Evolutionary conservation across 2,797 vertebrate species (phyloP), one percentile per base, ranked within the genome.

Genomic region (Anisognathus igniventris): DNA sequence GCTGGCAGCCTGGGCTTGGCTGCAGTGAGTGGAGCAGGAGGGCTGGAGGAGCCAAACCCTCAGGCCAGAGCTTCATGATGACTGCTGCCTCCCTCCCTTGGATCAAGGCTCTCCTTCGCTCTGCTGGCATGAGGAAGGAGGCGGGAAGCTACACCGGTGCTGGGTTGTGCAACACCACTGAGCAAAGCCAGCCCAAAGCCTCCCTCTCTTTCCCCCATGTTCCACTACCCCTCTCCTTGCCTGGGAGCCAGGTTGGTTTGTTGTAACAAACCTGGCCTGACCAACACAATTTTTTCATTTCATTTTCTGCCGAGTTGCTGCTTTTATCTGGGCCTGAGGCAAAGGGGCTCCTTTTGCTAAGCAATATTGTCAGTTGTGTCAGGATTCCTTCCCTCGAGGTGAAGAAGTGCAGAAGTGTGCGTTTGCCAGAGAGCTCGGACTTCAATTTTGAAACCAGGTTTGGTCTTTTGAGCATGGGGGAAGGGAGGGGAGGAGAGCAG

Each of bases 361-460:
- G 73, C 61, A 56, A 9, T 27, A 39, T 15, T 31, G 45, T 56
- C 54, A 3, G 45, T 33, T 3, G 19, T 39, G 48, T 75, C 58
- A 28, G 84, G 67, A 78, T 82, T 76, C 74, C 60, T 78, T 45
- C 64, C 64, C 58, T 68, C 10, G 21, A 25, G 47, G 75, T 54
- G 64, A 58, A 71, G 86, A 62, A 86, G 57, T 18, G 2, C 44
- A 57, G 80, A 17, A 90, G 45, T 0, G 16, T 17, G 28, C 21
- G 47, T 73, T 77, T 37, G n/a, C 80, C 0, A 3, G 12, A 40
- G 61, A 86, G 70, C n/a, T 92, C 2, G 6, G 66, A 68, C 87
- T 91, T 93, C 68, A 75, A 30, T 66, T 91, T 86, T 82, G 90
- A 87, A 93, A 79, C 78, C 89, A 93, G 90, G 74, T 93, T 92